Base-by-base conservation (phyloP, 2,113 vertebrate species). In the Protobothrops mucrosquamatus region DNA sequence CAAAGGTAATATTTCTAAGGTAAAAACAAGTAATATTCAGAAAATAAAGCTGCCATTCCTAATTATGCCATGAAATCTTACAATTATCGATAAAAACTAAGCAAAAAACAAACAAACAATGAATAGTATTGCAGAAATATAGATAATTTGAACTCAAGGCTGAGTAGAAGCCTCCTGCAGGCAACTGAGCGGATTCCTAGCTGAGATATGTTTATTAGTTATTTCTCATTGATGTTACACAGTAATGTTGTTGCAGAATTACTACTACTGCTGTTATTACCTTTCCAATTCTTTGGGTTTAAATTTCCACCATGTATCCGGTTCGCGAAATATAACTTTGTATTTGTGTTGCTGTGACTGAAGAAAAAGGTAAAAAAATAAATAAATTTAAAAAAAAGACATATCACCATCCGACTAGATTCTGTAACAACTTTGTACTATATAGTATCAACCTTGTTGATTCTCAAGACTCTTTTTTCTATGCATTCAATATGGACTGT, bases 291-390 rank as follows among this genome's bases (percentile, higher is more conserved):
- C 99, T 97, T 98, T 98, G 74, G 99, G 98, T 95, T 98, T 99
- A 97, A 97, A 98, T 95, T 98, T 99, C 99, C 99, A 99, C 98
- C 99, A 99, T 39, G 99, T 99, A 92, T 99, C 98, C 20, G 99
- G 99, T 96, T 99, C 99, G 97, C 98, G 98, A 96, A 99, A 99
- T 95, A 98, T 95, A 85, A 99, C 98, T 96, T 98, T 98, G 93
- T 99, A 99, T 92, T 98, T 98, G 96, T 98, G 96, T 94, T 98
- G 98, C 95, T 98, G 97, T 69, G 99, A 99, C 99, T 99, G 95
- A 64, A 96, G 81, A 95, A n/a, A 96, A 96, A 86, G 4, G 91
- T 74, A 61, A 94, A 92, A 9, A 6, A 74, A 94, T 55, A 87
- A 96, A 55, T 15, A 20, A 39, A 39, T 39, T 39, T 39, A 39